Evolutionary conservation across 2,888 invertebrate genomes (phyloP).

Genomic region (Diarsia dahlii): DNA sequence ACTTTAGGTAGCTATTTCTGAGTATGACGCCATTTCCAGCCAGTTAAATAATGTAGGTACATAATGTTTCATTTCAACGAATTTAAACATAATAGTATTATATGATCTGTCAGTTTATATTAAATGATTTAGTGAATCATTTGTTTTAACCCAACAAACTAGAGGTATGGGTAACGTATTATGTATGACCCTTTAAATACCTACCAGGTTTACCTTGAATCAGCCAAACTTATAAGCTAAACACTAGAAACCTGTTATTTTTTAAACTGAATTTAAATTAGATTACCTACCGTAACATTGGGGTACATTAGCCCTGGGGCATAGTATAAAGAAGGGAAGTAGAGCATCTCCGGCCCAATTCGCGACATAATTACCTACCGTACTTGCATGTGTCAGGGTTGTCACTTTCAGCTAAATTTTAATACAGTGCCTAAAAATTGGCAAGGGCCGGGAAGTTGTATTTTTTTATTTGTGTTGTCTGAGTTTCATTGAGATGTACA

Average conservation of each 20-base stretch:
- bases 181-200: conserved; percentile 2
- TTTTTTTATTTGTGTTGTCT: no score
- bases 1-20: not conserved
- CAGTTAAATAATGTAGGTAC: not conserved
- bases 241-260: conserved; percentile 7
- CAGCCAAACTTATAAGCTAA: not conserved
- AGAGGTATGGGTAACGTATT: not conserved
- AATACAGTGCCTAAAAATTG: no score
- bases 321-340: no score
- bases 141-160: conserved; percentile 4
- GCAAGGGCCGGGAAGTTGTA: no score
- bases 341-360: no score
- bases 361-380: no score
- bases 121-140: not conserved
- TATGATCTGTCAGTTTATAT: not conserved
- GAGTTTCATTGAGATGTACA: no score
- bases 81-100: not conserved
- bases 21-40: not conserved
- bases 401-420: no score
- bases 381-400: no score
- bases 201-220: conserved; percentile 23
- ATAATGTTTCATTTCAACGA: not conserved
- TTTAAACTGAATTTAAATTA: not conserved
- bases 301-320: no score
- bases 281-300: no score